Base-by-base conservation (phyloP, 2,888 invertebrate genomes). In the Chaetogeoica ovagalla region DNA sequence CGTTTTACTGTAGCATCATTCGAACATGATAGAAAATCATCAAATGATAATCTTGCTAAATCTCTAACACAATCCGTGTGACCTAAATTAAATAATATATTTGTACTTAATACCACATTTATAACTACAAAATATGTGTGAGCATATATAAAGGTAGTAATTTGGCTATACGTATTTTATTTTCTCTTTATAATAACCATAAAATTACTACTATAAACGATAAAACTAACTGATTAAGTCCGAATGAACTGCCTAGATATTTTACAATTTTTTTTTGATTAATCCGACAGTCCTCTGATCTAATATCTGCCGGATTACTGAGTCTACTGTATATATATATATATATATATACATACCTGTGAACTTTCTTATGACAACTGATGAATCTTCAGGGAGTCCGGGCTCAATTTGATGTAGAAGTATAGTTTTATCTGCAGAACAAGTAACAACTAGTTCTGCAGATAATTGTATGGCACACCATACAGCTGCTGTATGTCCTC, bases 41-140 rank as follows among this genome's bases (percentile, higher is more conserved):
- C 86, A 76, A 90, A 91, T 13, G 95, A 87, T 13, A 70, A 75
- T 1, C 91, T 89, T 0, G 91, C 90, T 52, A 98, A 85, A 39
- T 90, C 93, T 85, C 98, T 89, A 0, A 98, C 95, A 87, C 97
- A 97, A 85, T 98, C 98, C 1, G 91, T 92, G 86, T 98, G 98
- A 8, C 97, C 96, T 89, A 81, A 57, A 70, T 57, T 17, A 62
- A 55, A 60, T 43, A 63, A 55, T 55, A 19, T 1, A 65, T 55
- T 63, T 37, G 37, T 48, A 65, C 3, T 17, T 39, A 8, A 43
- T 30, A 30, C 30, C 30, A 43, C 2, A 65, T 19, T 74, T 37
- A 79, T 21, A 55, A 19, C n/a, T n/a, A 57, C 13, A 1, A 37
- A 52, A 55, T 30, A 52, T 1, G 3, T 23, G 0, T n/a, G 13